Conservation (phyloP, 1,140 invertebrate species). For the Octopus sinensis region DNA sequence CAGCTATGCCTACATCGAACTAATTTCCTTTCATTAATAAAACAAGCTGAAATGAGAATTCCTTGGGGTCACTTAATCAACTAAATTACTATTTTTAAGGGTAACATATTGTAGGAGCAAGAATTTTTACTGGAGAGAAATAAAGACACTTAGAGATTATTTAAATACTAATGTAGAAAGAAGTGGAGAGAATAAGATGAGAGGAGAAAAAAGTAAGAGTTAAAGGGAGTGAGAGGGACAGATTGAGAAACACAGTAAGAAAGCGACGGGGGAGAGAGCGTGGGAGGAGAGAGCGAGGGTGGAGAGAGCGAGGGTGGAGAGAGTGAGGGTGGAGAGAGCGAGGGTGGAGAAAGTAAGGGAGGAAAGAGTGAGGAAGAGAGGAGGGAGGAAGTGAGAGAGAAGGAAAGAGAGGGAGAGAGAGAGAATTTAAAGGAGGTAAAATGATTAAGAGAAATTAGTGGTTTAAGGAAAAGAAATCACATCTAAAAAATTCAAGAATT, state of each 20-base stretch:
- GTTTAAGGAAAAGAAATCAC: not conserved
- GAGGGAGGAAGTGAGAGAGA: not conserved
- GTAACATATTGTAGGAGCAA: too few relatives aligned
- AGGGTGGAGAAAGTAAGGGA: not conserved
- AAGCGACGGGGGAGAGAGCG: too few relatives aligned
- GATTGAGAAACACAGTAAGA: not conserved
- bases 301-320: not conserved
- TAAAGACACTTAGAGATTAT: too few relatives aligned
- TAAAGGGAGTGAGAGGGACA: not conserved
- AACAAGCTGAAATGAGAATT: too few relatives aligned
- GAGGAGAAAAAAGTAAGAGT: not conserved
- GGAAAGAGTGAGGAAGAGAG: not conserved
- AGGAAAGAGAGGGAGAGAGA: slow-evolving; percentile 1
- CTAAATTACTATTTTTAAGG: too few relatives aligned
- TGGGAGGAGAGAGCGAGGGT: not conserved
- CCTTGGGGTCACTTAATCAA: too few relatives aligned
- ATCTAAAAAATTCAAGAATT: too few relatives aligned
- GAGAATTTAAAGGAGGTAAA: not conserved
- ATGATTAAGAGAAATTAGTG: not conserved
- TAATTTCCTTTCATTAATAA: too few relatives aligned
- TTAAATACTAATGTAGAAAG: not conserved
- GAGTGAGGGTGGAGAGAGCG: not conserved
- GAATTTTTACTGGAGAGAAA: too few relatives aligned
- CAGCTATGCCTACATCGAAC: too few relatives aligned
- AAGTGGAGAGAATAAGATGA: not conserved